phyloP scores from a whole-genome alignment of 2,888 invertebrate species.

The Sclerodermus sp. region DNA sequence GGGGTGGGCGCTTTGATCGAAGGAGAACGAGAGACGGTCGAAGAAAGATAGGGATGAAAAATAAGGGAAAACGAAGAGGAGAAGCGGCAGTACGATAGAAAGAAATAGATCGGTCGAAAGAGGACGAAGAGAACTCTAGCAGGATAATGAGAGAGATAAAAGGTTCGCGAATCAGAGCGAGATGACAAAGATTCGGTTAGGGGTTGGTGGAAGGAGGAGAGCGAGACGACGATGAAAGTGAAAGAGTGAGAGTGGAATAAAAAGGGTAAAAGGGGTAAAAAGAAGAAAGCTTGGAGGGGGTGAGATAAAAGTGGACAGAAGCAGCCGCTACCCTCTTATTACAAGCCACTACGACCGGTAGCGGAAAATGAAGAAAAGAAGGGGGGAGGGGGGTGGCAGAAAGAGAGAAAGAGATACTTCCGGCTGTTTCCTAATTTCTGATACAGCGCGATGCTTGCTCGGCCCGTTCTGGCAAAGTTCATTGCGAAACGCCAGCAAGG shows the following conservation, averaged over 20 bases:
- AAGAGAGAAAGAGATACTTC: constrained; percentile 12
- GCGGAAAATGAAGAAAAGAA: constrained; percentile 9
- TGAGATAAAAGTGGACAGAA: constrained; percentile 32
- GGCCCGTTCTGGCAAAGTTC: too few species aligned
- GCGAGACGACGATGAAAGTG: constrained; percentile 12
- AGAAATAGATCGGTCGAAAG: too few species aligned
- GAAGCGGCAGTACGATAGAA: too few species aligned
- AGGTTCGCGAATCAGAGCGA: too few species aligned
- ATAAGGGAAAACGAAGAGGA: not conserved
- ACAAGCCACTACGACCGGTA: constrained; percentile 15
- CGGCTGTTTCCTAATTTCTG: constrained; percentile 39
- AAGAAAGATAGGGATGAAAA: too few species aligned
- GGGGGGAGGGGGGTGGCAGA: constrained; percentile 2
- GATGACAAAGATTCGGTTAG: too few species aligned
- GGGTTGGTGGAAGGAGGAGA: not conserved
- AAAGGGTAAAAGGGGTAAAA: too few species aligned
- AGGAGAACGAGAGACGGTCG: constrained; percentile 12
- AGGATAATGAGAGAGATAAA: not conserved
- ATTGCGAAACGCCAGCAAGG: too few species aligned
- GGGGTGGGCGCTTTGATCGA: too few species aligned
- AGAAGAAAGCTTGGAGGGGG: too few species aligned
- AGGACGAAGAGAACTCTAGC: too few species aligned
- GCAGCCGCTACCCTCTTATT: constrained; percentile 37
- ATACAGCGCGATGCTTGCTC: constrained; percentile 29
- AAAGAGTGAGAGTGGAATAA: constrained; percentile 13